Evolutionary conservation across 2,888 invertebrate species (phyloP), one percentile per base, ranked within the genome.

Genomic region (Euphydryas editha): DNA sequence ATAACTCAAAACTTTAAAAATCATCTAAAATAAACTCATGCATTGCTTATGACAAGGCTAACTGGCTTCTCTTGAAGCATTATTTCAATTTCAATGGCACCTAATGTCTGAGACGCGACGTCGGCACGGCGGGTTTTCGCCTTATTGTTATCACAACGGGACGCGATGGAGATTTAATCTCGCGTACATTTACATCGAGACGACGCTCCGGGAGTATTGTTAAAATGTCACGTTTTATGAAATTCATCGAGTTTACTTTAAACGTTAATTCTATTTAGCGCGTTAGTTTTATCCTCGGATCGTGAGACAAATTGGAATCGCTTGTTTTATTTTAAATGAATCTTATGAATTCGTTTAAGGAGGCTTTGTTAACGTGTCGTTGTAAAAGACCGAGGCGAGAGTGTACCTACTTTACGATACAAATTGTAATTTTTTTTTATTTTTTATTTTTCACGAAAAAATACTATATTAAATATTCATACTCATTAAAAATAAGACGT

Each of bases 141-240:
- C 56, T 63, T 62, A 62, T 62, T 62, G 58, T 67, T 59, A 67
- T 62, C 66, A 47, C 66, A 54, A 57, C 46, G 59, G 47, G 44
- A 47, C 59, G 51, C 56, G 60, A 66, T 66, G 54, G 61, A 58
- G 66, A 62, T 62, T 66, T 66, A 58, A 66, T 67, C 62, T 62
- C 47, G 20, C 42, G 37, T 37, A 62, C 62, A 62, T 54, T 67
- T 67, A 54, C 62, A 59, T 62, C 39, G 39, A 60, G 39, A 51
- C 51, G 42, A 42, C 51, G 30, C 51, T 30, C 51, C 17, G 36
- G 30, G 54, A 30, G n/a, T 36, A 54, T 54, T 54, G 54, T 54
- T 54, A 36, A 54, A 36, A 54, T 54, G 54, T 54, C 54, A 54
- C 54, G 54, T 36, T 36, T 54, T 54, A 51, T 54, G 54, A 54